These are phyloP conservation scores for Styela clava DNA, from an alignment of 23 tunicate genomes.

Conservation along the genomic window DNA sequence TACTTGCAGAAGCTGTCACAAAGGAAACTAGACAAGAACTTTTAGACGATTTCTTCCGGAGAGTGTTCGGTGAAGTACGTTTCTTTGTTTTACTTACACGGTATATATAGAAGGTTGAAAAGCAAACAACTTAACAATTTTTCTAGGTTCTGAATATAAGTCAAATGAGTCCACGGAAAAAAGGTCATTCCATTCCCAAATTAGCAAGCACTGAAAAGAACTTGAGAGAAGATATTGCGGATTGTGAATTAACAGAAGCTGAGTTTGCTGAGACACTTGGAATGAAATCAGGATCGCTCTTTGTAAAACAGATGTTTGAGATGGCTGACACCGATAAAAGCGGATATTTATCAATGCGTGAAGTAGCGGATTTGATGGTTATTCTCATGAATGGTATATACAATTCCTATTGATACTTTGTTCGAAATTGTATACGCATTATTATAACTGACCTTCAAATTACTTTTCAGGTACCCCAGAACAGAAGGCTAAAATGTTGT, in stretches of 20 bases:
- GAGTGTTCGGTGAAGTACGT: conserved; percentile 65
- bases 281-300: conserved; percentile 80
- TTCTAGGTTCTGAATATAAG: conserved; percentile 10
- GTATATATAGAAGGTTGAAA: not conserved
- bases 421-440: not conserved
- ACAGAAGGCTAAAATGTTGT: conserved; percentile 73
- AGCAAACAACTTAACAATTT: not conserved
- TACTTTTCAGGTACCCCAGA: conserved; percentile 74
- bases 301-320: conserved; percentile 84
- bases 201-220: conserved; percentile 1
- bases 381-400: conserved; percentile 82
- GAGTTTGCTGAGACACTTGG: conserved; percentile 91
- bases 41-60: conserved; percentile 62
- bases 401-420: too few species aligned
- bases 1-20: conserved; percentile 65
- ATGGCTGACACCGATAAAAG: conserved; percentile 83
- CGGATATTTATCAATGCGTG: conserved; percentile 85
- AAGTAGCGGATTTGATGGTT: conserved; percentile 76
- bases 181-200: not conserved
- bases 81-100: not conserved
- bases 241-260: conserved; percentile 60
- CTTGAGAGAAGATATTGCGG: conserved; percentile 37
- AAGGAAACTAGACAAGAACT: conserved; percentile 68
- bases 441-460: too few species aligned
- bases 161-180: not conserved